Evolutionary conservation across 1,140 invertebrate genomes (phyloP).

Genomic region (Drosophila grimshawi): DNA sequence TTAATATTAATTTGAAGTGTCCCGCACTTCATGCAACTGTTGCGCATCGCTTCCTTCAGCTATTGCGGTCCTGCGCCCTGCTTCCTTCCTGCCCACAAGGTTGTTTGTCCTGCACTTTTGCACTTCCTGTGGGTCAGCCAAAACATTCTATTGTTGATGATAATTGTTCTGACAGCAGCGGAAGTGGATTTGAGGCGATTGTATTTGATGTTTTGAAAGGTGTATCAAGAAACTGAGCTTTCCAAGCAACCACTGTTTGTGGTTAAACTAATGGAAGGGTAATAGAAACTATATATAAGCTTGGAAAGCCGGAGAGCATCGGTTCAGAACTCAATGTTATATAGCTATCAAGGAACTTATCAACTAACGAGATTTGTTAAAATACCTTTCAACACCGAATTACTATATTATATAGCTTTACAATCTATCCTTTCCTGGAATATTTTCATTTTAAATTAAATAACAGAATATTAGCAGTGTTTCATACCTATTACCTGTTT

Average conservation of each 20-base stretch:
- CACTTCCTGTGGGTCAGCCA: constrained; percentile 72
- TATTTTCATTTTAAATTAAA: too few relatives aligned
- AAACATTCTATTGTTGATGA: constrained; percentile 76
- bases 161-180: constrained; percentile 54
- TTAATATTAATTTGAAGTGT: constrained; percentile 75
- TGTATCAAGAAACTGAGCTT: neutral
- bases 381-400: too few relatives aligned
- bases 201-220: neutral
- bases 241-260: neutral
- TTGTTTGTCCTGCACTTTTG: constrained; percentile 29
- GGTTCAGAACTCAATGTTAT: too few relatives aligned
- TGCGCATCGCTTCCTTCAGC: constrained; percentile 62
- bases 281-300: neutral
- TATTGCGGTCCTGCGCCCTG: constrained; percentile 24
- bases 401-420: too few relatives aligned
- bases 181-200: constrained; percentile 26
- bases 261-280: neutral
- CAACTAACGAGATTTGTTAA: too few relatives aligned
- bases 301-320: too few relatives aligned
- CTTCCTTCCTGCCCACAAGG: constrained; percentile 29
- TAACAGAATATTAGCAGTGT: neutral
- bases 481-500: constrained; percentile 18
- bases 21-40: constrained; percentile 77
- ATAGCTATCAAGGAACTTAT: too few relatives aligned
- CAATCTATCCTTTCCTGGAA: too few relatives aligned